Evolutionary conservation across 37 sponge, comb jelly and placozoan species (phyloP), one percentile per base, ranked within the genome.

Genomic region (Amphimedon queenslandica): DNA sequence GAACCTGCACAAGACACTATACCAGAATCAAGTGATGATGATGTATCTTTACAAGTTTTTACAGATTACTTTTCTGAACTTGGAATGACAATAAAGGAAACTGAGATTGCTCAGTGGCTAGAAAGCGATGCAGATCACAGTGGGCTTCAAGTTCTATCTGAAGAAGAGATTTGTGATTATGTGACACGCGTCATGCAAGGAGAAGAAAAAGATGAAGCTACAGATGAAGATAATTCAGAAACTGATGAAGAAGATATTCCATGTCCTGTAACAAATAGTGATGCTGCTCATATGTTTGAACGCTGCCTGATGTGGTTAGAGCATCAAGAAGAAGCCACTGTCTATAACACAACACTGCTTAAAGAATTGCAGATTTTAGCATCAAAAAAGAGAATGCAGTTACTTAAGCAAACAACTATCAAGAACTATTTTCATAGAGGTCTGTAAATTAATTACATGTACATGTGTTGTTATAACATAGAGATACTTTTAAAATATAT

Each of bases 311-410:
- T 66, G 1, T 76, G 77, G 77, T 36, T 76, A 5, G 77, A 76
- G 37, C 33, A 65, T 28, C 77, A 76, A 29, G 55, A 65, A 65
- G 77, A 76, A 32, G 77, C 67, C 36, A 76, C 57, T 30, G 21
- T 37, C 3, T 13, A 47, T 8, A 47, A 47, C 51, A 47, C 51
- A 47, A 47, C 51, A 13, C 13, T 47, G 13, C 13, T 47, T 8
- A 47, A 13, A 47, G 51, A 47, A 13, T 13, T 47, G 13, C 51
- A 47, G 13, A 47, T 47, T 13, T 47, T 13, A 13, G 51, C 51
- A 47, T 13, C 51, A 8, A 47, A 47, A 13, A 47, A 47, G 13
- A 47, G 51, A 47, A 47, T 13, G 51, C n/a, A n/a, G n/a, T n/a
- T n/a, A n/a, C n/a, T n/a, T n/a, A n/a, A n/a, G n/a, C n/a, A n/a